Conservation (phyloP, 1,140 invertebrate species). For the Ectropis grisescens region DNA sequence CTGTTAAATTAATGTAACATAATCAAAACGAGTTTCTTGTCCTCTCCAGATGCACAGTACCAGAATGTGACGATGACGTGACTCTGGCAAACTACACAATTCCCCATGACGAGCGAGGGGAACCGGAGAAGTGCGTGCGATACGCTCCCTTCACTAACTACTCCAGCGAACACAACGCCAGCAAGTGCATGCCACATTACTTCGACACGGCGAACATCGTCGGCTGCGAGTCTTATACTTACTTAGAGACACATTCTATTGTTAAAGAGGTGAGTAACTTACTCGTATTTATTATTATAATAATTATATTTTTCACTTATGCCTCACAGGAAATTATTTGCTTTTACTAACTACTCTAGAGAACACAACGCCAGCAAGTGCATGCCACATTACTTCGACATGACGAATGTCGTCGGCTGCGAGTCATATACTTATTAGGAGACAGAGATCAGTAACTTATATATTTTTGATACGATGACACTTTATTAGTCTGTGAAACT, state of each 20-base stretch:
- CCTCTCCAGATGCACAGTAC: slow-evolving; percentile 41
- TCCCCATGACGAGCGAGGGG: slow-evolving; percentile 33
- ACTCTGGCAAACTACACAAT: slow-evolving; percentile 36
- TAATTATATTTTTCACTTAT: neutral
- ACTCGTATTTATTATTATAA: too few species aligned
- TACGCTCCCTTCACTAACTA: slow-evolving; percentile 35
- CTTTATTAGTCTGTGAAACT: too few species aligned
- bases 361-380: slow-evolving; percentile 25
- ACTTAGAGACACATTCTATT: slow-evolving; percentile 54
- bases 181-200: slow-evolving; percentile 29
- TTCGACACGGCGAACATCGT: slow-evolving; percentile 45
- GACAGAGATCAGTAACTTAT: neutral
- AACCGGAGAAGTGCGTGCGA: slow-evolving; percentile 31
- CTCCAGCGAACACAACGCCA: slow-evolving; percentile 19
- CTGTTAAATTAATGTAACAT: too few species aligned
- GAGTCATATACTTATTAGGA: slow-evolving; percentile 51
- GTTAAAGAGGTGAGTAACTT: slow-evolving; percentile 59
- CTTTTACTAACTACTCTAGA: neutral
- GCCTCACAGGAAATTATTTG: neutral
- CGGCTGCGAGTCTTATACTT: slow-evolving; percentile 46
- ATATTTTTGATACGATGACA: too few species aligned
- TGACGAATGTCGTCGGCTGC: slow-evolving; percentile 38
- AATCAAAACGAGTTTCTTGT: neutral
- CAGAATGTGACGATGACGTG: slow-evolving; percentile 43
- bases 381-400: slow-evolving; percentile 40